A percentile compares a stretch with the other conserved stretches of the same genome.
Conservation (phyloP, 2,113 vertebrate species). For the Pungitius pungitius region DNA sequence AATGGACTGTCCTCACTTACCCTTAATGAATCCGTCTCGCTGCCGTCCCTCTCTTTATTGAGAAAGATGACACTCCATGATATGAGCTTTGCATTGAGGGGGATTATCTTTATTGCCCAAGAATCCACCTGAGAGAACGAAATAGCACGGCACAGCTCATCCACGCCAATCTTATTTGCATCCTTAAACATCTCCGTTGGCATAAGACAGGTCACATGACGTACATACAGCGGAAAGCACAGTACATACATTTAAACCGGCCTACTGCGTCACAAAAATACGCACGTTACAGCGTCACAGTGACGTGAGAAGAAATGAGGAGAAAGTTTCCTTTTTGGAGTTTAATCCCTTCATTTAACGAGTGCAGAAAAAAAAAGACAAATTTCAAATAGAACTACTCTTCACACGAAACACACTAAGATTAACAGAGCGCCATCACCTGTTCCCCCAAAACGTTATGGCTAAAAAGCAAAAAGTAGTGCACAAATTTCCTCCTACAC, state of each 20-base stretch:
- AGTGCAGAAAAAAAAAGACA: conserved; percentile 49
- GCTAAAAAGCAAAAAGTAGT: conserved; percentile 70
- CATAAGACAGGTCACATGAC: conserved; percentile 89
- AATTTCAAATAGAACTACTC: conserved; percentile 51
- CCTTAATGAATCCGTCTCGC: conserved; percentile 51
- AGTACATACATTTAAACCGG: conserved; percentile 90
- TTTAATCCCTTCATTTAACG: conserved; percentile 58
- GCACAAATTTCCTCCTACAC: conserved; percentile 70
- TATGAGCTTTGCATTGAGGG: conserved; percentile 84
- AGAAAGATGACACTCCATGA: conserved; percentile 51
- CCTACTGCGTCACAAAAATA: conserved; percentile 90
- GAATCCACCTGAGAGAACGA: conserved; percentile 97
- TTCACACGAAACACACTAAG: conserved; percentile 69
- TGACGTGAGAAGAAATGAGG: conserved; percentile 72
- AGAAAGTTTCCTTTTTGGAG: conserved; percentile 82
- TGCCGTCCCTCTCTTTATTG: conserved; percentile 25
- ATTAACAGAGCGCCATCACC: conserved; percentile 64
- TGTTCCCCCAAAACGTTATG: conserved; percentile 51
- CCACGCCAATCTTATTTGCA: conserved; percentile 90
- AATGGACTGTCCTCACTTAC: conserved; percentile 30
- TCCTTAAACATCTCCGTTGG: conserved; percentile 89
- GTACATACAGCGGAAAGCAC: conserved; percentile 91
- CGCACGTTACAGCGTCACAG: conserved; percentile 88
- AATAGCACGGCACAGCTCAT: conserved; percentile 92
- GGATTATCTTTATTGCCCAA: conserved; percentile 98